Percentiles rank a stretch among this genome's conserved stretches.
These are phyloP conservation scores for Phengaris arion DNA, from an alignment of 2,888 invertebrate species.

Conservation along the genomic window DNA sequence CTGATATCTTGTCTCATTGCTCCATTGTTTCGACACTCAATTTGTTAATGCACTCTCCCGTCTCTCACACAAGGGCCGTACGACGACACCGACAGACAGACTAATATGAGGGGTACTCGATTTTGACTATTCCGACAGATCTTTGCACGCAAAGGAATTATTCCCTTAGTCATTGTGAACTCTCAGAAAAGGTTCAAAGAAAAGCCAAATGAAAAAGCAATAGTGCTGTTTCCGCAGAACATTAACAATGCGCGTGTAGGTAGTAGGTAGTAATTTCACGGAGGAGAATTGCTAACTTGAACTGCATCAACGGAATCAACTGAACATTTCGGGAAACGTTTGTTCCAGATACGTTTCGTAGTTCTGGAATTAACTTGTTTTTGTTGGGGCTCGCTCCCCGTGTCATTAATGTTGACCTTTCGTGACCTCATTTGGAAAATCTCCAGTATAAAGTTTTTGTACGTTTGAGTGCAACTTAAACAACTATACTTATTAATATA, in stretches of 20 bases:
- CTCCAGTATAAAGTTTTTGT: slow-evolving; percentile 7
- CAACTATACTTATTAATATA: neutral
- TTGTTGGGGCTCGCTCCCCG: slow-evolving; percentile 13
- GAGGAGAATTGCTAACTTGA: slow-evolving; percentile 1
- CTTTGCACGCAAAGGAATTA: neutral
- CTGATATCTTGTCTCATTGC: neutral
- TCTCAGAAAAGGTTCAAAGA: neutral
- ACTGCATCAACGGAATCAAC: slow-evolving; percentile 6
- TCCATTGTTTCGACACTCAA: slow-evolving; percentile 22
- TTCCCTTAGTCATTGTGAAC: neutral
- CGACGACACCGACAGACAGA: neutral
- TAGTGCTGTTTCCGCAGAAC: neutral
- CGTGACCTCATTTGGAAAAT: neutral
- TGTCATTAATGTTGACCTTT: slow-evolving; percentile 6
- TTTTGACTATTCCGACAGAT: neutral
- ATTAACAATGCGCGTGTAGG: neutral
- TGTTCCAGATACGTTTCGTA: neutral
- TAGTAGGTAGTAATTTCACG: neutral
- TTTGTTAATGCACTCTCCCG: slow-evolving; percentile 14
- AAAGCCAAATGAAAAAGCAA: neutral
- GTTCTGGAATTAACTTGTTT: slow-evolving; percentile 12
- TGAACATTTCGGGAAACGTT: slow-evolving; percentile 3
- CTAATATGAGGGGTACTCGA: neutral
- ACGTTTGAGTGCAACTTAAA: neutral
- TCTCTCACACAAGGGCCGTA: neutral